Evolutionary conservation across 2,113 vertebrate genomes (phyloP), one percentile per base, ranked within the genome.

Genomic region (Pholis gunnellus): DNA sequence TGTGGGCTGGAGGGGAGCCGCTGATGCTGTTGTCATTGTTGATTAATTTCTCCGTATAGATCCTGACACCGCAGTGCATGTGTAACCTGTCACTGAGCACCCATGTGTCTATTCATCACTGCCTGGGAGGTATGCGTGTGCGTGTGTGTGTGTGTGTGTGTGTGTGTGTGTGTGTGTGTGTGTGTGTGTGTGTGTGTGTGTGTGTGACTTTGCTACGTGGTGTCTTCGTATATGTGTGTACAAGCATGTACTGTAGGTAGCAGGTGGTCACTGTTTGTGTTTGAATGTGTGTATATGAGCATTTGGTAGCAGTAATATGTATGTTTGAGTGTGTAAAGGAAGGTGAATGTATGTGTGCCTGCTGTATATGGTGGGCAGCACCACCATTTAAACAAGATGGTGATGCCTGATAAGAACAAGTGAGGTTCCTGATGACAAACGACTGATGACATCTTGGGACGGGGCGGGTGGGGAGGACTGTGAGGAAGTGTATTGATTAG

Each of bases 401-500:
- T 88, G 88, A 94, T 90, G 87, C 87, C 89, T 84, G 88, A 95
- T 94, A 93, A 94, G 87, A 92, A 89, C 88, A 88, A 82, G 90
- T 83, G 89, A 85, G 83, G 50, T 78, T 77, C 50, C 89, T 66
- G 91, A 91, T 95, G 95, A 95, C 94, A 95, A 94, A 95, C 76
- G 57, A 87, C 87, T 91, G 87, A 92, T 91, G 92, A 92, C 34
- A 89, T 89, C 82, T 69, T 83, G 83, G 93, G 91, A 89, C 27
- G 2, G 70, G 75, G 81, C 59, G 61, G 68, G 81, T 14, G 57
- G 67, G 40, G 75, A 74, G 75, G 71, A 73, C 78, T 79, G 4
- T 81, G 75, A 87, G 93, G 93, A 93, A 94, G 92, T 91, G 80
- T 95, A 96, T 96, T 96, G 95, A 96, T 96, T 95, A 92, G 93